phyloP scores from a whole-genome alignment of 2,113 vertebrate species.

The Panurus biarmicus region DNA sequence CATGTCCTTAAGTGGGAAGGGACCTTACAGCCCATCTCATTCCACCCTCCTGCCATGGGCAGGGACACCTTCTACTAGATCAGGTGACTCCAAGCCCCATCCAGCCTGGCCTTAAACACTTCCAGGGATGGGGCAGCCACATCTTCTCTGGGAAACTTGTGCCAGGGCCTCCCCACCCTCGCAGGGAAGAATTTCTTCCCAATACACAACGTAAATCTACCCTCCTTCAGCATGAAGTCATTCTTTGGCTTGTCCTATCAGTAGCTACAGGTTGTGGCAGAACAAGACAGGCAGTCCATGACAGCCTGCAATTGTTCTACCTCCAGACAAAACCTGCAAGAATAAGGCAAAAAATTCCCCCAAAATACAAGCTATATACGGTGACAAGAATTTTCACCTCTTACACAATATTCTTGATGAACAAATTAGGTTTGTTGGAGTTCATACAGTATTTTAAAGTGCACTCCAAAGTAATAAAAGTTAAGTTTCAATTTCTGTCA shows the following conservation, averaged over 20 bases:
- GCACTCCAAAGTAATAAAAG: neutral
- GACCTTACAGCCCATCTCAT: neutral
- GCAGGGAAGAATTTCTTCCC: neutral
- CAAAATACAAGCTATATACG: neutral
- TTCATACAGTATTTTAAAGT: neutral
- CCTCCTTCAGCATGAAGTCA: neutral
- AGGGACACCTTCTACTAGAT: neutral
- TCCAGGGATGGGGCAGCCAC: neutral
- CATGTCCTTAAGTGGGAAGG: no score
- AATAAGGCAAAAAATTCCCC: neutral
- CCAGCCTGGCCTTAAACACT: neutral
- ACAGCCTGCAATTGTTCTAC: neutral
- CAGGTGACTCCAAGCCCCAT: fast-evolving
- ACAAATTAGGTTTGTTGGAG: neutral
- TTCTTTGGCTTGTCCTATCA: neutral
- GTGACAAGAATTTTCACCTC: neutral
- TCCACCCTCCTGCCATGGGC: neutral
- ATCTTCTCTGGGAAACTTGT: neutral
- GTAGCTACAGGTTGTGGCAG: neutral
- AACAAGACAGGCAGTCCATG: neutral
- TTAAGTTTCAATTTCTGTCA: neutral
- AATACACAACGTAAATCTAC: neutral
- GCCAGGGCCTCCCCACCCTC: neutral
- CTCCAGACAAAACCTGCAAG: neutral
- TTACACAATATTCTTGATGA: neutral